Percentiles rank a stretch among this genome's conserved stretches.
These are phyloP conservation scores for Leptinotarsa texana DNA, from an alignment of 1,140 invertebrate species.

Conservation along the genomic window DNA sequence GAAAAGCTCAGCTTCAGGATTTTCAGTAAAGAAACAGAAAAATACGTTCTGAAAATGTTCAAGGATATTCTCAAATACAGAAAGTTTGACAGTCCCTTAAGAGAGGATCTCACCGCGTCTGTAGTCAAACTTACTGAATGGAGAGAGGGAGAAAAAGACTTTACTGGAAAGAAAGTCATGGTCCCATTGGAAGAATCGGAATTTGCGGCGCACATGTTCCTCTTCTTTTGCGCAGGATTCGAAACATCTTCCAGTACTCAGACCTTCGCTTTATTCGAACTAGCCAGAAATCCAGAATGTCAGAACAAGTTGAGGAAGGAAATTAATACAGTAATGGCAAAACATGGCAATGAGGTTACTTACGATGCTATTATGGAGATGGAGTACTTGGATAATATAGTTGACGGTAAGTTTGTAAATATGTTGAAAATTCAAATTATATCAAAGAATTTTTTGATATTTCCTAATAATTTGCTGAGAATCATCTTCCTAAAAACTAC, in stretches of 20 bases:
- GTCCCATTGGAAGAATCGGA: constrained; percentile 40
- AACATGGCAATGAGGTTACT: constrained; percentile 58
- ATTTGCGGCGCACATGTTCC: constrained; percentile 54
- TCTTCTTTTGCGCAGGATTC: constrained; percentile 62
- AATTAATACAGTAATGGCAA: constrained; percentile 56
- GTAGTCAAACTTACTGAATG: constrained; percentile 33
- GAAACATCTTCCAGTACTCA: constrained; percentile 60
- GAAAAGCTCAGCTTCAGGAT: constrained; percentile 43
- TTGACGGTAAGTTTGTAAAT: constrained; percentile 54
- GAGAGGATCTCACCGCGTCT: constrained; percentile 32
- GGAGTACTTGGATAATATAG: constrained; percentile 51
- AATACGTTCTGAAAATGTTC: constrained; percentile 37
- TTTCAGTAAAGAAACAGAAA: constrained; percentile 24
- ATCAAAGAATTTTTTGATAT: too few relatives aligned
- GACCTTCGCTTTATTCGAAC: constrained; percentile 58
- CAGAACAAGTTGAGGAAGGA: constrained; percentile 58
- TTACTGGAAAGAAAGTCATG: constrained; percentile 31
- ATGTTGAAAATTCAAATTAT: too few relatives aligned
- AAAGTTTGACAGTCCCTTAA: constrained; percentile 19
- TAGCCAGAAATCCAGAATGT: constrained; percentile 56
- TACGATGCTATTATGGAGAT: constrained; percentile 64
- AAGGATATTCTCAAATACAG: constrained; percentile 27
- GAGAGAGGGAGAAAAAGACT: constrained; percentile 32
- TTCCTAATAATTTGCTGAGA: too few relatives aligned
- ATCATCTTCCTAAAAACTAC: too few relatives aligned